Base-by-base conservation (phyloP, 1,140 invertebrate genomes). In the Drosophila lacertosa region DNA sequence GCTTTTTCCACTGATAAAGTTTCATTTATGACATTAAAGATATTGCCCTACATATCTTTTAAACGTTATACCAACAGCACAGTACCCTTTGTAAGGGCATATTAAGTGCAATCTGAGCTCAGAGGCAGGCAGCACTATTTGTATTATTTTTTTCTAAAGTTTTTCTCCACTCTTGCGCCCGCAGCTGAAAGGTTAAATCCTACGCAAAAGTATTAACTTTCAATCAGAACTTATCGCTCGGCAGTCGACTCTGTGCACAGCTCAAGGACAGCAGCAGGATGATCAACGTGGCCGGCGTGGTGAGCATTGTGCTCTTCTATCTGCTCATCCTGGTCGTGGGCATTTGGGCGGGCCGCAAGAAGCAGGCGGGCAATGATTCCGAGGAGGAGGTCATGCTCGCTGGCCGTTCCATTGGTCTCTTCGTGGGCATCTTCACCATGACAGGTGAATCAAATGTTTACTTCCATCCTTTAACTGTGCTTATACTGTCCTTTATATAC, bases 381-480 rank as follows among this genome's bases (percentile, higher is more conserved):
- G 96, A 98, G 89, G 98, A 99, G 92, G 97, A 99, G 91, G 97
- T 99, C 11, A 99, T 99, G 98, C 92, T 99, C 77, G 98, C 98
- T 0, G 98, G 98, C 1, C 93, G 98, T 47, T 98, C 97, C 84
- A 99, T 99, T 78, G 98, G 98, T 3, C 93, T 98, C 2, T 97
- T 99, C 79, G 98, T 99, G 39, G 98, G 98, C 15, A 98, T 99
- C 67, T 99, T 99, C 82, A 99, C 98, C 11, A 99, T 99, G 98
- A 99, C 98, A 91, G 96, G 97, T 97, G 45, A 54, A 40, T 66
- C 0, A 3, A 3, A 24, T 48, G 10, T 0, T 4, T 0, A 3
- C 24, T n/a, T 11, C n/a, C 20, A 22, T 9, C 13, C 15, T 4
- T 50, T 4, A 22, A 22, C 26, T 4, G 29, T 57, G 1, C 5